Evolutionary conservation across 2,888 invertebrate species (phyloP), one percentile per base, ranked within the genome.

Genomic region (Taphrorychus bicolor): DNA sequence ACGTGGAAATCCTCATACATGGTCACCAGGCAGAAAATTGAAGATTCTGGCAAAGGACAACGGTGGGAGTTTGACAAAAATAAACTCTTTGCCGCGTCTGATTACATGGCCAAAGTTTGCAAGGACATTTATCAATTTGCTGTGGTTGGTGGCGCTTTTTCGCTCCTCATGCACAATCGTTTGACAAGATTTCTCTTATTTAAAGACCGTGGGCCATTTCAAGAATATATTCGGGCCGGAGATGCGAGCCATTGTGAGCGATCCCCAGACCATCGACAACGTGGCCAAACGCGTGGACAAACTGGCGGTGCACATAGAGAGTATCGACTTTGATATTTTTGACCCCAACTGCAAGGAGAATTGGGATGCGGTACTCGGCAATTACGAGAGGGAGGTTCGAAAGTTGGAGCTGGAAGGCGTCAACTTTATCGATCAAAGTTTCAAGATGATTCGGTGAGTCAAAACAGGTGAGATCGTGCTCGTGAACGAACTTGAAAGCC

Each of bases 51-150:
- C 0, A 92, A 93, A 73, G 93, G 93, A 21, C 87, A 89, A 3
- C 87, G 97, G 7, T 97, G 97, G 97, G 96, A 97, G 81, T 97
- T 97, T 81, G 93, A 96, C 77, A 90, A 92, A 74, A 88, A 87
- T 11, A 85, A 87, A 45, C 83, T 97, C 23, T 97, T 97, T 81
- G 89, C 89, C 1, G 87, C 89, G 66, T 94, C 95, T 0, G 94
- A 96, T 77, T 95, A 96, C 75, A 91, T 95, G 73, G 89, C 90
- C 1, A 85, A 86, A 5, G 93, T 97, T 7, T 93, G 93, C 67
- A 84, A 86, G 53, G 93, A 96, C 77, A 84, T 97, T 32, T 86
- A 90, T n/a, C 87, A 91, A 70, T 88, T 95, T 18, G 89, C 92
- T 0, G 88, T 89, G 82, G 92, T 91, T 79, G 16, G 19, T 5